phyloP scores from a whole-genome alignment of 2,888 invertebrate genomes.

The Cryptocephalus moraei region DNA sequence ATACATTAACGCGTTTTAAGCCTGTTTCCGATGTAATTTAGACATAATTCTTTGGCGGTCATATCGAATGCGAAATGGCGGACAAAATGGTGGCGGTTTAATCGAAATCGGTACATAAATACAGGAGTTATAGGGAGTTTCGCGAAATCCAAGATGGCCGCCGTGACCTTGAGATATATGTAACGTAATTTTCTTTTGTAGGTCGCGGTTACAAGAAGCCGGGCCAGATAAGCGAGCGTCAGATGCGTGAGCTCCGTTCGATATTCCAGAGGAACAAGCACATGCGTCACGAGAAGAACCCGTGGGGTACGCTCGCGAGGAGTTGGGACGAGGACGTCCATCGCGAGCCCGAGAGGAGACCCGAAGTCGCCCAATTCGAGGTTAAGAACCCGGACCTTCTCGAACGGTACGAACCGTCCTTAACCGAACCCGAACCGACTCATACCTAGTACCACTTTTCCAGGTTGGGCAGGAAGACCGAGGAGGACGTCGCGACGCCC shows the following conservation, averaged over 20 bases:
- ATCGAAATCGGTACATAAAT: no score
- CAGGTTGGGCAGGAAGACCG: constrained; percentile 25
- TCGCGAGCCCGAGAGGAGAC: constrained; percentile 42
- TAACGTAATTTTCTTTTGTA: no score
- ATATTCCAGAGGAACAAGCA: constrained; percentile 34
- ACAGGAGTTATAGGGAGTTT: no score
- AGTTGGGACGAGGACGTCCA: constrained; percentile 55
- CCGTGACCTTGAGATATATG: no score
- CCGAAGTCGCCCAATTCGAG: constrained; percentile 4
- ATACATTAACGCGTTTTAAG: no score
- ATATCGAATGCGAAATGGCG: no score
- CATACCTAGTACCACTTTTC: not conserved
- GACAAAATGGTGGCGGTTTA: no score
- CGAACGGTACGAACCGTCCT: constrained; percentile 9
- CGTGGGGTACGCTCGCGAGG: constrained; percentile 62
- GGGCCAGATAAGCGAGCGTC: not conserved
- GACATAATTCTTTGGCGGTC: no score
- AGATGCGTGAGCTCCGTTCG: constrained; percentile 16
- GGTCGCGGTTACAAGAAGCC: not conserved
- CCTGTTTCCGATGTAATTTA: no score
- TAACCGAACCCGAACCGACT: no score
- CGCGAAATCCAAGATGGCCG: no score
- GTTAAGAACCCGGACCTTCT: constrained; percentile 25
- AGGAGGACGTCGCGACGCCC: constrained; percentile 11
- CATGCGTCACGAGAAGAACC: constrained; percentile 45